Evolutionary conservation across 2,113 vertebrate species (phyloP).

Genomic region (Prionailurus bengalensis): DNA sequence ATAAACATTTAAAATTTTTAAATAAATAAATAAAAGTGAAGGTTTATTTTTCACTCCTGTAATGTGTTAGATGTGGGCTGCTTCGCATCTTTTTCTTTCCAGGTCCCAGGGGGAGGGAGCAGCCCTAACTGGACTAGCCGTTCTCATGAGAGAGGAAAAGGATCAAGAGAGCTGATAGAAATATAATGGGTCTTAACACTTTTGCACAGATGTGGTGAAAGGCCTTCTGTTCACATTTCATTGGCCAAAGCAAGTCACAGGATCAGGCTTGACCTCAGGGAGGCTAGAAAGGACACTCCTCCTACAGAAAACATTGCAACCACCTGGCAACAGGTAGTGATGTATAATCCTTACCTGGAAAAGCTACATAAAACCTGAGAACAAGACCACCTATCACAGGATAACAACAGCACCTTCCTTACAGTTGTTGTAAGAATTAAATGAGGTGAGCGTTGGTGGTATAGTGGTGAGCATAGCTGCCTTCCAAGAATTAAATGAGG

Average conservation of each 20-base stretch:
- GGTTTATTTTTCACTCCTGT: background rate
- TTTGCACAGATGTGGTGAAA: background rate
- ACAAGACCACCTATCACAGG: background rate
- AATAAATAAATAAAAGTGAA: background rate
- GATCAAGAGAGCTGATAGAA: background rate
- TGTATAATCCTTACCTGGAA: constrained; percentile 1
- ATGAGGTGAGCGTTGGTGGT: constrained; percentile 84
- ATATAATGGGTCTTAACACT: background rate
- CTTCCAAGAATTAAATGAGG: constrained; percentile 81
- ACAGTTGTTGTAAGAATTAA: background rate
- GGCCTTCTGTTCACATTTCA: background rate
- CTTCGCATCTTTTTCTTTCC: background rate
- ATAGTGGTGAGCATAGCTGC: constrained; percentile 90
- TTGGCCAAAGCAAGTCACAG: background rate
- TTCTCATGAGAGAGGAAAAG: background rate
- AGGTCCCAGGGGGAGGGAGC: background rate
- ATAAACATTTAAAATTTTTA: no score
- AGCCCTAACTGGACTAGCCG: background rate
- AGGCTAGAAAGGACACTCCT: background rate
- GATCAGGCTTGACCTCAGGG: background rate
- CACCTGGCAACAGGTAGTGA: background rate
- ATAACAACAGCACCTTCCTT: background rate
- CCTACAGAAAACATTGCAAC: background rate
- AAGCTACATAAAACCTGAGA: background rate
- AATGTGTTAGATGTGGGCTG: background rate